Evolutionary conservation across 2,113 vertebrate genomes (phyloP).

Genomic region (Poecile atricapillus): DNA sequence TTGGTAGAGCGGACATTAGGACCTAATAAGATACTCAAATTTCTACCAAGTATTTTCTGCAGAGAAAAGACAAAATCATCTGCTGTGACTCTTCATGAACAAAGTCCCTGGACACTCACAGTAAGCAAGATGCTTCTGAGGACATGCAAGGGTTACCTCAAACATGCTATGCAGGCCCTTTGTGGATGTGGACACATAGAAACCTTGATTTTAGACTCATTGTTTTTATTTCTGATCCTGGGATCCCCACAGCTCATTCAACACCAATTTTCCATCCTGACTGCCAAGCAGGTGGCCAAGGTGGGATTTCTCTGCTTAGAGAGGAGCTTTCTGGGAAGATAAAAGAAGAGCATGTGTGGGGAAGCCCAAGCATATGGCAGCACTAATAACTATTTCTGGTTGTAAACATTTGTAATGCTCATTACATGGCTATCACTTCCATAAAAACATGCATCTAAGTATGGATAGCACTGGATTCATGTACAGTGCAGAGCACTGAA

Average conservation of each 20-base stretch:
- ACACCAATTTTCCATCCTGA: not conserved
- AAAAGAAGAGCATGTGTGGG: not conserved
- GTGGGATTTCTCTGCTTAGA: not conserved
- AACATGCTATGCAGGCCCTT: accelerated
- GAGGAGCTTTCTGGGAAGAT: not conserved
- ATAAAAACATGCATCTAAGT: not conserved
- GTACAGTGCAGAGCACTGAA: not conserved
- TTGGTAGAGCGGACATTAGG: not conserved
- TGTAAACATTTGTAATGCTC: not conserved
- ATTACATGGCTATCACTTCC: not conserved
- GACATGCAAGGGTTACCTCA: not conserved
- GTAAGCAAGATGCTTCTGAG: not conserved
- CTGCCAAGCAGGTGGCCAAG: not conserved
- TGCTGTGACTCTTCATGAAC: accelerated
- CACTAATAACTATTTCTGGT: not conserved
- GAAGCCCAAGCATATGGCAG: not conserved
- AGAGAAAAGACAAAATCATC: not conserved
- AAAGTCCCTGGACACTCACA: not conserved
- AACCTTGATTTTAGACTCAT: not conserved
- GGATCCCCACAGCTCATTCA: not conserved
- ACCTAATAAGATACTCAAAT: not conserved
- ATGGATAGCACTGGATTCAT: not conserved
- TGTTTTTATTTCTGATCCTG: not conserved
- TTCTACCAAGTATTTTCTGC: not conserved
- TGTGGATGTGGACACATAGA: accelerated